Evolutionary conservation across 2,797 vertebrate genomes (phyloP).

Genomic region (Lerista edwardsae): DNA sequence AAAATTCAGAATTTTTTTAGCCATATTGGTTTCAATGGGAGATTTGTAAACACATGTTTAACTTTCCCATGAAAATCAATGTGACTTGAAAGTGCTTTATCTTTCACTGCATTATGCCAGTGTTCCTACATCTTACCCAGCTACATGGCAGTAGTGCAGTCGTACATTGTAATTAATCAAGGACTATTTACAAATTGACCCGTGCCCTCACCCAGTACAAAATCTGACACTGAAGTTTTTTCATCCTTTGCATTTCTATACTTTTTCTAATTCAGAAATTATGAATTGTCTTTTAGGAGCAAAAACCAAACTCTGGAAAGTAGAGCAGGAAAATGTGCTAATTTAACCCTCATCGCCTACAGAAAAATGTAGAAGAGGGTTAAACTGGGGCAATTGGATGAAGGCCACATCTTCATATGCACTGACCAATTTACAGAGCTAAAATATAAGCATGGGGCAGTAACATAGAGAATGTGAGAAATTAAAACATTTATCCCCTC

Average conservation of each 20-base stretch:
- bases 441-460: not conserved
- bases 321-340: not conserved
- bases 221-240: not conserved
- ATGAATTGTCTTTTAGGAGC: not conserved
- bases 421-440: not conserved
- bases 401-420: not conserved
- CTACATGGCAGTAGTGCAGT: not conserved
- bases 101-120: not conserved
- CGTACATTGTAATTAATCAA: not conserved
- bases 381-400: not conserved
- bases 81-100: not conserved
- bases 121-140: not conserved
- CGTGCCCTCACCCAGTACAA: not conserved
- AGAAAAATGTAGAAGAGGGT: no score
- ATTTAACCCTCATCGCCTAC: no score
- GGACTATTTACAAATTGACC: conserved; percentile 12
- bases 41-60: not conserved
- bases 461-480: not conserved
- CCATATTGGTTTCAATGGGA: not conserved
- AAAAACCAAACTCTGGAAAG: not conserved
- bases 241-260: not conserved
- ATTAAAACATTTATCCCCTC: no score
- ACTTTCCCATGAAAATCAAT: not conserved
- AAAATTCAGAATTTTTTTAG: not conserved
- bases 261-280: no score